Evolutionary conservation across 2,797 vertebrate genomes (phyloP).

Genomic region (Falco peregrinus): DNA sequence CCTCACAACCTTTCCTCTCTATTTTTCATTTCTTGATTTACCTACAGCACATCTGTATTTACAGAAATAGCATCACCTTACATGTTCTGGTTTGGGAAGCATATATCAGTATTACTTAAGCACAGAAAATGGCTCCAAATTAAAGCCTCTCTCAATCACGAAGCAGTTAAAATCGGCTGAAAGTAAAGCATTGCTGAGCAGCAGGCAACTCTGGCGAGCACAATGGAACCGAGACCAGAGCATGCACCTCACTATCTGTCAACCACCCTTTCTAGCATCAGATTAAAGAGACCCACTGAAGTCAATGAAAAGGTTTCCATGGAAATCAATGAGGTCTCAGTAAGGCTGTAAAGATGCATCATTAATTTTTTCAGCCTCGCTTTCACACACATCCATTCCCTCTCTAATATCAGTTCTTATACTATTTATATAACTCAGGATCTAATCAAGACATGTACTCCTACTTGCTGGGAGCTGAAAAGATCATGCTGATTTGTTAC

Average conservation of each 20-base stretch:
- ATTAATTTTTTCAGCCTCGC: conserved; percentile 67
- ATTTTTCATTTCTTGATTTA: neutral
- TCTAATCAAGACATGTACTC: conserved; percentile 58
- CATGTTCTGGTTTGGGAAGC: neutral
- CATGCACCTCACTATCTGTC: conserved; percentile 35
- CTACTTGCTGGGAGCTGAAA: conserved; percentile 55
- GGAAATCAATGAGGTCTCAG: conserved; percentile 68
- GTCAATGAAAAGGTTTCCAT: conserved; percentile 68
- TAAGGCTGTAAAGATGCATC: conserved; percentile 66
- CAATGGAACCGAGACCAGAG: conserved; percentile 10
- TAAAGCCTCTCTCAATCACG: conserved; percentile 6
- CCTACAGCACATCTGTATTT: neutral
- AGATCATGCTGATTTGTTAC: conserved; percentile 58
- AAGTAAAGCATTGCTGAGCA: neutral
- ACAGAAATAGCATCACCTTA: neutral
- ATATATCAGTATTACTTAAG: neutral
- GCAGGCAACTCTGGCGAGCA: neutral
- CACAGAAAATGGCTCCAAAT: conserved; percentile 20
- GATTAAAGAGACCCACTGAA: conserved; percentile 42
- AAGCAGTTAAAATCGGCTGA: neutral
- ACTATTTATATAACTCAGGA: conserved; percentile 68
- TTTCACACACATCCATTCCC: conserved; percentile 52
- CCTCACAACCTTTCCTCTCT: neutral
- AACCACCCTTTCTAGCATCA: conserved; percentile 26
- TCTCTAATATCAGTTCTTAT: conserved; percentile 54